A percentile compares a stretch with the other conserved stretches of the same genome.
Evolutionary conservation across 2,797 vertebrate species (phyloP).

Genomic region (Percopsis omiscomaycus): DNA sequence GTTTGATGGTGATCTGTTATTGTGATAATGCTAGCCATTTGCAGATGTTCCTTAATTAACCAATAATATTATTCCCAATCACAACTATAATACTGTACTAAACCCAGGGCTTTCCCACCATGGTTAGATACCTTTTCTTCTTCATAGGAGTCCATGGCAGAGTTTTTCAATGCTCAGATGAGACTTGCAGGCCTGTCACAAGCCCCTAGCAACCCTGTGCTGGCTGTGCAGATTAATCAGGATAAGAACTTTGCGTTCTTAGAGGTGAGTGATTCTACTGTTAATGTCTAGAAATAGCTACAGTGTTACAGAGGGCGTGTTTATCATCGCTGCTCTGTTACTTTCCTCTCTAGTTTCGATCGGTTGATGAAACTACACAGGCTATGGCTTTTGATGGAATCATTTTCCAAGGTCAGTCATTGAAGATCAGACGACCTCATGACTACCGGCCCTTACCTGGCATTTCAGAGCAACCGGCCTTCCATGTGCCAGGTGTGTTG

Average conservation of each 20-base stretch:
- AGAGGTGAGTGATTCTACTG: constrained; percentile 54
- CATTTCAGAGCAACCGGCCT: constrained; percentile 78
- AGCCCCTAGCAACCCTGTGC: constrained; percentile 76
- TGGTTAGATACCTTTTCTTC: constrained; percentile 6
- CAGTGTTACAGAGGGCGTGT: not conserved
- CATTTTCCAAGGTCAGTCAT: constrained; percentile 79
- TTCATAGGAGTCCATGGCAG: constrained; percentile 76
- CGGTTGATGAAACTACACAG: constrained; percentile 80
- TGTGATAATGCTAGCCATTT: too few relatives aligned
- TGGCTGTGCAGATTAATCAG: constrained; percentile 82
- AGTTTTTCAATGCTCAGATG: constrained; percentile 84
- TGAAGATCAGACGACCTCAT: constrained; percentile 79
- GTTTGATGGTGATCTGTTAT: too few relatives aligned
- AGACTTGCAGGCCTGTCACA: constrained; percentile 77
- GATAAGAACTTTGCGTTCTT: constrained; percentile 82
- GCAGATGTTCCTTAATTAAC: too few relatives aligned
- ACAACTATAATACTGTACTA: too few relatives aligned
- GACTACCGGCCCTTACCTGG: constrained; percentile 78
- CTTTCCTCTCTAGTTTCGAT: constrained; percentile 67
- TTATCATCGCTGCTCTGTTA: too few relatives aligned
- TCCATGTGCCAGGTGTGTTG: constrained; percentile 77
- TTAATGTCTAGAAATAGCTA: not conserved
- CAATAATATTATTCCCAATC: too few relatives aligned
- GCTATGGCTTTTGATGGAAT: constrained; percentile 82
- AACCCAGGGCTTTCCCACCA: not conserved